These are phyloP conservation scores for Lasioglossum zephyrum DNA, from an alignment of 2,888 invertebrate genomes.

Conservation along the genomic window DNA sequence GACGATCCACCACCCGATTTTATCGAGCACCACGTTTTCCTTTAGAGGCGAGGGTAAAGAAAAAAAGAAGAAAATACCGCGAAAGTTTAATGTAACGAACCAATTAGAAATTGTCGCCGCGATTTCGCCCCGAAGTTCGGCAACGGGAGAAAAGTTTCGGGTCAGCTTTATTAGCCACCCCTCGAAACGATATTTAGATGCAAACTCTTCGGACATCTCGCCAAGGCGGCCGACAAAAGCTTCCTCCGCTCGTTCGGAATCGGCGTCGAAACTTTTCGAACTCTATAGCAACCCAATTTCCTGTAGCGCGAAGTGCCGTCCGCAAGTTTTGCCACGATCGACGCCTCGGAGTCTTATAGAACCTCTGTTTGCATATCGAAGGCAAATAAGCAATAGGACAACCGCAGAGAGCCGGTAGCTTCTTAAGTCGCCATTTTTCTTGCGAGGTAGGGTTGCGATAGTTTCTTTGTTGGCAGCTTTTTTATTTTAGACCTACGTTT, in stretches of 20 bases:
- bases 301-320: slow-evolving; percentile 27
- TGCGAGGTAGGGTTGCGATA: neutral
- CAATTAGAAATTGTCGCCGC: slow-evolving; percentile 6
- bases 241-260: slow-evolving; percentile 16
- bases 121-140: neutral
- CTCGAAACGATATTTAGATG: slow-evolving; percentile 39
- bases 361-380: neutral
- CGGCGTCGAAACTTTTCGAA: slow-evolving; percentile 33
- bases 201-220: slow-evolving; percentile 18
- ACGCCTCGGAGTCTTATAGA: slow-evolving; percentile 20
- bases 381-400: neutral
- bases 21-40: neutral
- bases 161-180: slow-evolving; percentile 28
- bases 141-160: slow-evolving; percentile 8
- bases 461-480: neutral
- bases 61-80: neutral
- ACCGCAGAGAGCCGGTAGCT: too few relatives aligned
- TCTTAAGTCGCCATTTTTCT: neutral
- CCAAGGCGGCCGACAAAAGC: slow-evolving; percentile 6
- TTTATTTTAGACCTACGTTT: neutral
- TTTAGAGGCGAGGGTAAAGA: neutral
- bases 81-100: neutral
- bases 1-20: neutral
- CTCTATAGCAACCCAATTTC: slow-evolving; percentile 48
- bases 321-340: slow-evolving; percentile 38